Conservation (phyloP, 2,888 invertebrate species). For the Alitta virens region DNA sequence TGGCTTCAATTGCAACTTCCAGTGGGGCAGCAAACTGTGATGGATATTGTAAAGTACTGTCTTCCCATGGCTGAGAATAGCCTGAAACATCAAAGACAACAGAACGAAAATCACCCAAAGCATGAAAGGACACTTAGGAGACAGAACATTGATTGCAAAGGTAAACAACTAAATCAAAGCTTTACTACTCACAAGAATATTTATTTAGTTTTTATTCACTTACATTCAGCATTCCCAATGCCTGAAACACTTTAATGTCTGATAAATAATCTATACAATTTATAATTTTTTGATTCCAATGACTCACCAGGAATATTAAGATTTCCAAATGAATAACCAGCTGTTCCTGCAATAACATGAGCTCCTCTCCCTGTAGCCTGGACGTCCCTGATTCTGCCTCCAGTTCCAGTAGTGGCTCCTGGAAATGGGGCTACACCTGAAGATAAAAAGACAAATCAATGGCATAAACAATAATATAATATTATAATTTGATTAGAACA, state of each 20-base stretch:
- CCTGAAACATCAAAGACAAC: slow-evolving; percentile 60
- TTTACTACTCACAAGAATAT: no score
- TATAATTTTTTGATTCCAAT: no score
- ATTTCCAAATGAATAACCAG: slow-evolving; percentile 94
- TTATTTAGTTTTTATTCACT: no score
- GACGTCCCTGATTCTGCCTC: slow-evolving; percentile 91
- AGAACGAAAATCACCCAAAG: no score
- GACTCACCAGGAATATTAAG: slow-evolving; percentile 81
- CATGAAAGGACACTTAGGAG: not conserved
- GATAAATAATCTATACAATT: no score
- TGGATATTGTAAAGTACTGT: slow-evolving; percentile 71
- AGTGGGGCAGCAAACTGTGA: slow-evolving; percentile 84
- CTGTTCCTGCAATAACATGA: slow-evolving; percentile 90
- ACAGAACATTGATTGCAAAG: no score
- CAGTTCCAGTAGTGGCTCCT: slow-evolving; percentile 96
- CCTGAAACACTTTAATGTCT: no score
- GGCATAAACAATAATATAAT: no score
- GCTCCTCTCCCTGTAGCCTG: slow-evolving; percentile 94
- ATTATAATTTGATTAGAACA: no score
- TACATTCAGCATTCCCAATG: no score
- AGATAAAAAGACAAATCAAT: slow-evolving; percentile 10
- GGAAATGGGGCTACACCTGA: slow-evolving; percentile 89
- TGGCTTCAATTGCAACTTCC: slow-evolving; percentile 89
- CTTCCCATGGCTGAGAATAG: slow-evolving; percentile 86
- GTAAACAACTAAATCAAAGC: no score